Evolutionary conservation across 1,140 invertebrate species (phyloP).

Genomic region (Dufourea novaeangliae): DNA sequence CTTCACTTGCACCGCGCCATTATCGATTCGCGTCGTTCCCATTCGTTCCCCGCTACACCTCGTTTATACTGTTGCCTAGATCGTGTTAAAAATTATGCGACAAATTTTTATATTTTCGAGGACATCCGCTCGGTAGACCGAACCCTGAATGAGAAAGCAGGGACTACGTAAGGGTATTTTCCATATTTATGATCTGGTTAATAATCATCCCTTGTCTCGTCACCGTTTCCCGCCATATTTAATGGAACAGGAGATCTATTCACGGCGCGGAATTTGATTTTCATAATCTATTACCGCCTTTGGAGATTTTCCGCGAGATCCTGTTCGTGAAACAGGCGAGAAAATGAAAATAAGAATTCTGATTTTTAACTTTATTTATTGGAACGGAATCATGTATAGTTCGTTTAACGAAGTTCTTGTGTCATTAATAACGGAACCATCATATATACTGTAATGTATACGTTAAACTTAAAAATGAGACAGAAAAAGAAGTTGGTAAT

Average conservation of each 20-base stretch:
- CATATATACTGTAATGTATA: no score
- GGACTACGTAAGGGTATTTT: conserved; percentile 31
- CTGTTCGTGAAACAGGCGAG: no score
- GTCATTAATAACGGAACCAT: no score
- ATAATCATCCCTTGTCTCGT: conserved; percentile 50
- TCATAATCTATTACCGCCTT: conserved; percentile 17
- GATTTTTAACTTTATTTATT: background rate
- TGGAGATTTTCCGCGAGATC: background rate
- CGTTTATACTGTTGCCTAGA: conserved; percentile 41
- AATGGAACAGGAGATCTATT: conserved; percentile 15
- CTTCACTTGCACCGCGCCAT: conserved; percentile 60
- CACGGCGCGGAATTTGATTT: background rate
- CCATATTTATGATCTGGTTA: conserved; percentile 52
- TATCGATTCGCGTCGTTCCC: conserved; percentile 65
- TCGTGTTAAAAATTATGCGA: conserved; percentile 61
- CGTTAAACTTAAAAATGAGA: no score
- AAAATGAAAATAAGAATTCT: background rate
- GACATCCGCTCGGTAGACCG: background rate
- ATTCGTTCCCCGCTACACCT: conserved; percentile 52
- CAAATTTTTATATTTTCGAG: conserved; percentile 58
- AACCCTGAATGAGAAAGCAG: conserved; percentile 16
- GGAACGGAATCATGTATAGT: no score
- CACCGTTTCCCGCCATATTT: conserved; percentile 22
- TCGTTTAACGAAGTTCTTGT: no score
- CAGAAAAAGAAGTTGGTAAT: no score